A percentile compares a stretch with the other conserved stretches of the same genome.
phyloP scores from a whole-genome alignment of 2,888 invertebrate species.

The Liopterus haemorrhoidalis region DNA sequence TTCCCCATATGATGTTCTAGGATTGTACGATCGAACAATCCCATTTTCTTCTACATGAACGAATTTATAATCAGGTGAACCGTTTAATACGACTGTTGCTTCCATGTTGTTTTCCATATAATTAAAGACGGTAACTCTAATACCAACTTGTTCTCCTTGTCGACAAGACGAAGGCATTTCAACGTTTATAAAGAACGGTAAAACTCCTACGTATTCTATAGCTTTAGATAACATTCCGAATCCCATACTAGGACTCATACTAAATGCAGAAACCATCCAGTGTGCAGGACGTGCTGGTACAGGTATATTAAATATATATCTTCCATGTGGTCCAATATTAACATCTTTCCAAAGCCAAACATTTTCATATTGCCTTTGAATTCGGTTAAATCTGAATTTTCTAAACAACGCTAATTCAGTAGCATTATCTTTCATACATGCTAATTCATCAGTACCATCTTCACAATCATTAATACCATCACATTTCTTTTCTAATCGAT shows the following conservation, averaged over 20 bases:
- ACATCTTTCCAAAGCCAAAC: slow-evolving; percentile 94
- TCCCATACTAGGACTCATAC: slow-evolving; percentile 79
- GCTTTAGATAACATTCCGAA: slow-evolving; percentile 81
- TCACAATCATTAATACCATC: slow-evolving; percentile 73
- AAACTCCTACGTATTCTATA: slow-evolving; percentile 78
- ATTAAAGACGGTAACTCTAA: slow-evolving; percentile 90
- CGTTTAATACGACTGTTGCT: slow-evolving; percentile 78
- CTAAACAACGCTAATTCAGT: slow-evolving; percentile 69
- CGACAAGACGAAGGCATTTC: slow-evolving; percentile 80
- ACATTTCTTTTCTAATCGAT: slow-evolving; percentile 66
- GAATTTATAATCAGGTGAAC: slow-evolving; percentile 82
- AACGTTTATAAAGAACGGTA: slow-evolving; percentile 91
- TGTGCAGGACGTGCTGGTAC: slow-evolving; percentile 80
- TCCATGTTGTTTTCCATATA: slow-evolving; percentile 81
- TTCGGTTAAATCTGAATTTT: slow-evolving; percentile 78
- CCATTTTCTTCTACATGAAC: slow-evolving; percentile 88
- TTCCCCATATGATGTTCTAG: slow-evolving; percentile 85
- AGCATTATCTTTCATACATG: slow-evolving; percentile 61
- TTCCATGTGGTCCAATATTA: slow-evolving; percentile 86
- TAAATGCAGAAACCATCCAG: slow-evolving; percentile 91
- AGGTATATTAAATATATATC: slow-evolving; percentile 77
- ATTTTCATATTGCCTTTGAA: slow-evolving; percentile 87
- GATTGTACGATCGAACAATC: slow-evolving; percentile 80
- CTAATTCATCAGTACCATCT: slow-evolving; percentile 79
- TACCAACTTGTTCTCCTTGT: slow-evolving; percentile 90